Evolutionary conservation across 2,888 invertebrate species (phyloP), one percentile per base, ranked within the genome.

Genomic region (Agelastica alni): DNA sequence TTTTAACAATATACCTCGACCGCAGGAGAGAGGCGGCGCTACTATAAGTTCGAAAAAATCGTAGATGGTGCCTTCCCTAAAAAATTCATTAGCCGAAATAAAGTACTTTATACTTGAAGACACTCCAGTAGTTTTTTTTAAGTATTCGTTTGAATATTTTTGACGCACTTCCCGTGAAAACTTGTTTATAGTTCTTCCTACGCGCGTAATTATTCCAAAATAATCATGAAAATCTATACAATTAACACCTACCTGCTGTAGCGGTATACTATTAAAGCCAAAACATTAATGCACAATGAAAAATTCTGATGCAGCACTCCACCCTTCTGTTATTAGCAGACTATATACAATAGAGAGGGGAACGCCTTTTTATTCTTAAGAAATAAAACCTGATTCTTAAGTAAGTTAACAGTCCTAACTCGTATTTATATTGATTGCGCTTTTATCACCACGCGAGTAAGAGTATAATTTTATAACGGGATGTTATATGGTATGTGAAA

Each of bases 171-270:
- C n/a, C n/a, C n/a, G n/a, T n/a, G n/a, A n/a, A n/a, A n/a, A n/a
- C n/a, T n/a, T n/a, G n/a, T n/a, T n/a, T n/a, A n/a, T n/a, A n/a
- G n/a, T 31, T 31, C 20, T 13, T 7, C 39, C 17, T 41, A 37
- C 49, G 55, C 46, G 42, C 26, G 16, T 46, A 51, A 30, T 37
- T 20, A 44, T 45, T 41, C 32, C 49, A 26, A 31, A 18, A 53
- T 57, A 59, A 59, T 59, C 62, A 49, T 64, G 61, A 65, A 64
- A 65, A 64, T 65, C 58, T 59, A 58, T 63, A 60, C 62, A 65
- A 67, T 67, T 67, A 67, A 66, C 67, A 67, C 67, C 64, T 67
- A 60, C 63, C 60, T 63, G 53, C 42, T 20, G 48, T 31, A 41
- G 54, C 51, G 53, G 61, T 46, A 55, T 18, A 47, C 39, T 32